These are phyloP conservation scores for Tiliqua scincoides DNA, from an alignment of 2,113 vertebrate genomes.

Conservation along the genomic window DNA sequence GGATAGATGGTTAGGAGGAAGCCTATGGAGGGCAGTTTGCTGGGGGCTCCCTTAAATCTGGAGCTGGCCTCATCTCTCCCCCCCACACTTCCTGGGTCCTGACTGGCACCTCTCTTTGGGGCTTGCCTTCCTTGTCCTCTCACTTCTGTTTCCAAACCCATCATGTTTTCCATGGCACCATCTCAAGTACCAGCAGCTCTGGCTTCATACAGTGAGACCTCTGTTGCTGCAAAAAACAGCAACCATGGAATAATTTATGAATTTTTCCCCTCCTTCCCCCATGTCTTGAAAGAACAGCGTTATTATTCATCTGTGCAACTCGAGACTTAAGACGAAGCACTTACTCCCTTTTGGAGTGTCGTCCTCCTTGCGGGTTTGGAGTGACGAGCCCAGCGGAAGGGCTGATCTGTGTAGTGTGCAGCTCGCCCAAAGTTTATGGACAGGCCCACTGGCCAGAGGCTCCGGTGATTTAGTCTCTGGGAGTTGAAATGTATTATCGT, in stretches of 20 bases:
- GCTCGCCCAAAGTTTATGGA: constrained; percentile 51
- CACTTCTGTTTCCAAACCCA: neutral
- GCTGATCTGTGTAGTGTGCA: constrained; percentile 39
- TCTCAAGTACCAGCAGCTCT: too few relatives aligned
- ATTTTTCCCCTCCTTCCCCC: neutral
- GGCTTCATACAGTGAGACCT: neutral
- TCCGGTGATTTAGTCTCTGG: constrained; percentile 65
- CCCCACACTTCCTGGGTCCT: too few relatives aligned
- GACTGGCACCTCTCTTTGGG: too few relatives aligned
- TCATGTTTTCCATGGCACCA: neutral
- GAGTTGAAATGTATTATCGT: constrained; percentile 67
- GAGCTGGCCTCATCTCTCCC: too few relatives aligned
- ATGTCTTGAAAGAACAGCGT: neutral
- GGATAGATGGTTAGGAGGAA: too few relatives aligned
- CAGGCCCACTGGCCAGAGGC: constrained; percentile 35
- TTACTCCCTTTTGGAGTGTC: constrained; percentile 55
- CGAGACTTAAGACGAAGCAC: constrained; percentile 71
- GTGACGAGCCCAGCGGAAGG: constrained; percentile 46
- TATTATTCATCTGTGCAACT: constrained; percentile 72
- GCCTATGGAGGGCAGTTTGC: too few relatives aligned
- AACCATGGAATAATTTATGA: constrained; percentile 17
- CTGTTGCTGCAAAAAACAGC: rapidly evolving
- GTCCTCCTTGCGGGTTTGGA: constrained; percentile 37
- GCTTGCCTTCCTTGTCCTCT: neutral
- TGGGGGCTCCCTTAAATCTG: too few relatives aligned